Percentiles rank a stretch among this genome's conserved stretches.
Evolutionary conservation across 2,888 invertebrate species (phyloP).

Genomic region (Dasypolia templi): DNA sequence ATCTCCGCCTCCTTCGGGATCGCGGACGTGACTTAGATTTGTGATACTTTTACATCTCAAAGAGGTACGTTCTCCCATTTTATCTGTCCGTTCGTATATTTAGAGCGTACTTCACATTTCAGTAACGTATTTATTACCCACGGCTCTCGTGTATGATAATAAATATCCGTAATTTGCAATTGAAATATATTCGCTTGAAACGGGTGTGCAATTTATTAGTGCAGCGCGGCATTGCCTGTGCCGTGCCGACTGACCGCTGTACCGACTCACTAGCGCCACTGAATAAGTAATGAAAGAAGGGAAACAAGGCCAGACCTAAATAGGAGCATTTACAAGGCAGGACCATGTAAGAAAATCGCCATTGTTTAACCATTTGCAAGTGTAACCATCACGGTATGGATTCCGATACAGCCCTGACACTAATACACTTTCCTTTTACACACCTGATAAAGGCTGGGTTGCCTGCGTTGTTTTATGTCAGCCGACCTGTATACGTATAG

Average conservation of each 20-base stretch:
- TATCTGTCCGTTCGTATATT: conserved; percentile 30
- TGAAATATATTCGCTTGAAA: conserved; percentile 54
- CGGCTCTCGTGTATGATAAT: conserved; percentile 43
- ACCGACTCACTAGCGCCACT: conserved; percentile 17
- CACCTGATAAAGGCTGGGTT: not conserved
- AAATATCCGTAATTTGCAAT: conserved; percentile 56
- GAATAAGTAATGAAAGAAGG: conserved; percentile 16
- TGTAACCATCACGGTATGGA: not conserved
- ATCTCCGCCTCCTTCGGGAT: conserved; percentile 31
- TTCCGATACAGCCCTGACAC: not conserved
- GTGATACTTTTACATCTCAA: conserved; percentile 39
- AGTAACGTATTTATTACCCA: conserved; percentile 38
- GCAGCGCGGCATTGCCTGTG: conserved; percentile 17
- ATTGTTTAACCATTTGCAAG: not conserved
- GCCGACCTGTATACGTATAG: too few species aligned
- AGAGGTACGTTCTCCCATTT: conserved; percentile 13
- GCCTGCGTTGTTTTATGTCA: too few species aligned
- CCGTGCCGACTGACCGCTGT: conserved; percentile 23
- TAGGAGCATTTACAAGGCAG: not conserved
- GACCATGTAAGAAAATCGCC: not conserved
- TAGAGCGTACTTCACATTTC: conserved; percentile 34
- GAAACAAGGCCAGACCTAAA: not conserved
- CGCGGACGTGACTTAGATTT: conserved; percentile 49
- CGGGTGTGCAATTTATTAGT: conserved; percentile 48
- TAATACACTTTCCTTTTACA: too few species aligned